These are phyloP conservation scores for Zaprionus taronus DNA, from an alignment of 1,140 invertebrate genomes.

Conservation along the genomic window DNA sequence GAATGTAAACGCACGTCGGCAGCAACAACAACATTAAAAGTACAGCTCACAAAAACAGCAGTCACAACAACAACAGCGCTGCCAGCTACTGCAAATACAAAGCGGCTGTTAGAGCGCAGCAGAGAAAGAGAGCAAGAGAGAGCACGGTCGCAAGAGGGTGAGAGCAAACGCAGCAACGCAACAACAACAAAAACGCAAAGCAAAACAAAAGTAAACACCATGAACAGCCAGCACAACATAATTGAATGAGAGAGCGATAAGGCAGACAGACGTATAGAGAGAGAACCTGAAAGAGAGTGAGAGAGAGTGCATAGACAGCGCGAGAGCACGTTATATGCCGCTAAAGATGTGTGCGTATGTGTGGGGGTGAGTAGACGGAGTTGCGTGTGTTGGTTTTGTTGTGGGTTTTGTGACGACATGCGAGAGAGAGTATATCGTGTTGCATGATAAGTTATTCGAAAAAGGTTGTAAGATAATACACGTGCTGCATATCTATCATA, in stretches of 20 bases:
- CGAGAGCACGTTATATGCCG: not conserved
- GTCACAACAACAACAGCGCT: slow-evolving; percentile 27
- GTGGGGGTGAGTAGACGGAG: slow-evolving; percentile 22
- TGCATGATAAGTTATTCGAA: slow-evolving; percentile 9
- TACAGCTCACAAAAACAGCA: slow-evolving; percentile 31
- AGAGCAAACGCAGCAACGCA: slow-evolving; percentile 35
- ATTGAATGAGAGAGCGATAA: slow-evolving; percentile 40
- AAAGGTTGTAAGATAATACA: slow-evolving; percentile 16
- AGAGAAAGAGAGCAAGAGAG: slow-evolving; percentile 10
- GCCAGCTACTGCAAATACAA: slow-evolving; percentile 51
- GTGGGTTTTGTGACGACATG: slow-evolving; percentile 41
- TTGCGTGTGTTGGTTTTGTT: slow-evolving; percentile 18
- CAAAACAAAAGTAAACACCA: slow-evolving; percentile 46
- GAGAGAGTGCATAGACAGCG: not conserved
- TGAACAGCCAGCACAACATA: slow-evolving; percentile 41
- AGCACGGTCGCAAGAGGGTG: slow-evolving; percentile 11
- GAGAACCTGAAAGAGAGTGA: slow-evolving; percentile 10
- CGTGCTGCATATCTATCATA: not conserved
- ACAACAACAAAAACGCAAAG: slow-evolving; percentile 21
- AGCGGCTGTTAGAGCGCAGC: slow-evolving; percentile 6
- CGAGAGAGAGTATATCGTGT: slow-evolving; percentile 19
- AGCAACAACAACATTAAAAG: slow-evolving; percentile 27
- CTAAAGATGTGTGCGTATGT: slow-evolving; percentile 28
- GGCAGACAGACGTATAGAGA: slow-evolving; percentile 8
- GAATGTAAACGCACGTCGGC: slow-evolving; percentile 11